Evolutionary conservation across 1,140 invertebrate species (phyloP).

Genomic region (Sipha flava): DNA sequence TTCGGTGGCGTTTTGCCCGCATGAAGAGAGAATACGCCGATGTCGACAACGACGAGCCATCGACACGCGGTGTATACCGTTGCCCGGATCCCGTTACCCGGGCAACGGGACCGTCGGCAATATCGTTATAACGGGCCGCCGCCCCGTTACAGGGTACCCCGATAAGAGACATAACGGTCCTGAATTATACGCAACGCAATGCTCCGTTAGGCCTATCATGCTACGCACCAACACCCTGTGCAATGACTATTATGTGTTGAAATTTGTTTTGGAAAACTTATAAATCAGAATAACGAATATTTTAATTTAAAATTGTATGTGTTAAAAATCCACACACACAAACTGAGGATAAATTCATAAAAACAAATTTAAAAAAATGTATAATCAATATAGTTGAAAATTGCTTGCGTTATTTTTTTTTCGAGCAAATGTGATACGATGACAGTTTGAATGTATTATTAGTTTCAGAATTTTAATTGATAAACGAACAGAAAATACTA

Average conservation of each 20-base stretch:
- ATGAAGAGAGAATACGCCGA: not conserved
- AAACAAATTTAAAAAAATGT: too few species aligned
- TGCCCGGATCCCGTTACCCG: constrained; percentile 29
- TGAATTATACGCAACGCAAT: not conserved
- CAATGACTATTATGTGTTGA: not conserved
- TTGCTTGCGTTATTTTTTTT: too few species aligned
- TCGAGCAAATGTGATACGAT: too few species aligned
- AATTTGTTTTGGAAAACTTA: too few species aligned
- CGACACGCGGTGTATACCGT: constrained; percentile 24
- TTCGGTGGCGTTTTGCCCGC: not conserved
- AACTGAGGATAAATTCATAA: too few species aligned
- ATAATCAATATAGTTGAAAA: too few species aligned
- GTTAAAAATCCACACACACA: too few species aligned
- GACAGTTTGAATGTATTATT: too few species aligned
- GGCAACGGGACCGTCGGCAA: constrained; percentile 11
- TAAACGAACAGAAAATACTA: not conserved
- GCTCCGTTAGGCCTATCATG: too few species aligned
- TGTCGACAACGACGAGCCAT: not conserved
- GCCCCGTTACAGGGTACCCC: constrained; percentile 16
- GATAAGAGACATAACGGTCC: not conserved
- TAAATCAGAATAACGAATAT: too few species aligned
- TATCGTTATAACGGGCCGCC: not conserved
- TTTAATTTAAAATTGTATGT: too few species aligned
- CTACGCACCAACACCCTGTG: not conserved
- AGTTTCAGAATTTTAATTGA: not conserved